Base-by-base conservation (phyloP, 2,113 vertebrate species). In the Irena cyanogastra region DNA sequence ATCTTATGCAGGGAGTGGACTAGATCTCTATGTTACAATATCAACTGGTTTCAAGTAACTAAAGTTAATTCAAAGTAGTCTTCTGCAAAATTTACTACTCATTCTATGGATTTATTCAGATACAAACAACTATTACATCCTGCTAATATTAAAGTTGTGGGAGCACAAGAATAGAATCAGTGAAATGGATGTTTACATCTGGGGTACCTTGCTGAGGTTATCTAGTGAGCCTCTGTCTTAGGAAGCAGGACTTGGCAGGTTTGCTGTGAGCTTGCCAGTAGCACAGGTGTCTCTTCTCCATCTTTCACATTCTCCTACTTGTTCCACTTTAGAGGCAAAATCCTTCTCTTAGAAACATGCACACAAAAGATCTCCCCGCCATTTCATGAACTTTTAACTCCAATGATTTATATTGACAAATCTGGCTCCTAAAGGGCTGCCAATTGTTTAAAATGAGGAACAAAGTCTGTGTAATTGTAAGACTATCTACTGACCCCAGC, bases 341-440 rank as follows among this genome's bases (percentile, higher is more conserved):
- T 47, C 45, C 31, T 87, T 93, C 44, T 69, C 57, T 76, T 39
- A 61, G 63, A 70, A 91, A 65, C 17, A 80, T 16, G 74, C 22
- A 57, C 30, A 70, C 6, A 35, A 39, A 76, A 90, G 54, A 20
- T 77, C 27, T 72, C 37, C 65, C 81, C 59, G 59, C 28, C 9
- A 17, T 92, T 72, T 79, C 41, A 45, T 41, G 61, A 89, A 82
- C 78, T 94, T 97, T 82, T 83, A 93, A 60, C 45, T 35, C n/a
- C 33, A 77, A 24, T 31, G 21, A 63, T 86, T 92, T 96, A 74
- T 85, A 86, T 83, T 60, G 83, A 93, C 92, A 94, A 94, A 85
- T 83, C 59, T 56, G 49, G 26, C 31, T 92, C 60, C 60, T 83
- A 42, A n/a, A 78, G 50, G 66, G 42, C 59, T 64, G 69, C 41